Evolutionary conservation across 2,888 invertebrate species (phyloP), one percentile per base, ranked within the genome.

Genomic region (Dasysyrphus albostriatus): DNA sequence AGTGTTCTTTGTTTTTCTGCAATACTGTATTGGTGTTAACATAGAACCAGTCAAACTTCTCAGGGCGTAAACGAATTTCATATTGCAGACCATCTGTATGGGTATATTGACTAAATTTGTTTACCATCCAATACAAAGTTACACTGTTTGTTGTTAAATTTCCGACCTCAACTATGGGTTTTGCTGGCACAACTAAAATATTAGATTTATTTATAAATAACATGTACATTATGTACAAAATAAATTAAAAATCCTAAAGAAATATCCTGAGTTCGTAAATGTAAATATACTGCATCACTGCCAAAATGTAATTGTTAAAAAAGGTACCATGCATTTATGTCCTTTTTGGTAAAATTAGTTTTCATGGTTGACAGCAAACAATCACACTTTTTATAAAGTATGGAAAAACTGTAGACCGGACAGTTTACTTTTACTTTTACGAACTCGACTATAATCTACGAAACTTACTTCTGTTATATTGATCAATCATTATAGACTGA

Each of bases 401-500:
- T n/a, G n/a, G 24, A 24, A 24, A 24, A 24, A 24, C 24, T 24
- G 24, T 24, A 24, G 24, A 24, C 24, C 24, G n/a, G n/a, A n/a
- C n/a, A n/a, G n/a, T n/a, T n/a, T n/a, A 24, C 24, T 24, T 24
- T 24, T 24, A 24, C 24, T 2, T 24, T 24, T 24, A 24, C 24
- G 3, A 24, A 24, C 24, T 24, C 24, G 24, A 24, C 24, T 3
- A 24, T 16, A 29, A 29, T 24, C 90, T 89, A 2, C 10, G 90
- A 83, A 39, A 88, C 88, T 34, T 91, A 90, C 54, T 79, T 29
- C 67, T 91, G 89, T 2, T 84, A 89, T 92, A 95, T 90, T 96
- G 95, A 89, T 95, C 93, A 82, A 96, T 93, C 39, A 91, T 93
- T 88, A 94, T 94, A 56, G 92, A 92, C 89, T 94, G 93, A 32